Conservation (phyloP, 1,140 invertebrate species). For the Drosophila rhopaloa region DNA sequence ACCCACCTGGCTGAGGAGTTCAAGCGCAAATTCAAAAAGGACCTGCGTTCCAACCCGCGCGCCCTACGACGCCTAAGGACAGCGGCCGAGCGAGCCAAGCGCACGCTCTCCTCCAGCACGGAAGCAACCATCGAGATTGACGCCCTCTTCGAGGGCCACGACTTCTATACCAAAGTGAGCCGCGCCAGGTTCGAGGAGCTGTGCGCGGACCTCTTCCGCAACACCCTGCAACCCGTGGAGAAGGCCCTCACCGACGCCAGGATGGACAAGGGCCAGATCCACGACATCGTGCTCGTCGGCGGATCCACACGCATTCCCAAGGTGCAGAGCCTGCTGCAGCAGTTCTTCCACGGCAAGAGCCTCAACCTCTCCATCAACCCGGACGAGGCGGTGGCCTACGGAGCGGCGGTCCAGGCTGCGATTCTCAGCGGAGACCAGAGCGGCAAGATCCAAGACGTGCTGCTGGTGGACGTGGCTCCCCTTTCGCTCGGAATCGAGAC, state of each 20-base stretch:
- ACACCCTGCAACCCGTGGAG: constrained; percentile 89
- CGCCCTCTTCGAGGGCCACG: constrained; percentile 89
- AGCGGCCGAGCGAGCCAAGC: constrained; percentile 89
- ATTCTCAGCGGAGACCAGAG: constrained; percentile 88
- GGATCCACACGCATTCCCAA: constrained; percentile 88
- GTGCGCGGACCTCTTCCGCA: constrained; percentile 91
- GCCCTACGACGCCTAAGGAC: constrained; percentile 90
- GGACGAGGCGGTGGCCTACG: constrained; percentile 90
- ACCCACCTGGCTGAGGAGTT: constrained; percentile 91
- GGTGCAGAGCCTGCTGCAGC: constrained; percentile 87
- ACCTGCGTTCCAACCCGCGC: constrained; percentile 89
- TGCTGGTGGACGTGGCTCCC: constrained; percentile 86
- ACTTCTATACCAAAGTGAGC: constrained; percentile 93
- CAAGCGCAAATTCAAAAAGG: constrained; percentile 93
- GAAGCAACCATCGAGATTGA: constrained; percentile 90
- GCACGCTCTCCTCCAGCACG: constrained; percentile 88
- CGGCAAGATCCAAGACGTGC: constrained; percentile 79
- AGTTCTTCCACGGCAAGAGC: constrained; percentile 87
- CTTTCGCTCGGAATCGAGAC: constrained; percentile 87
- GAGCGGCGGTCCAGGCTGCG: constrained; percentile 91
- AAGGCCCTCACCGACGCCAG: constrained; percentile 90
- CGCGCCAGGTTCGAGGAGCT: constrained; percentile 94
- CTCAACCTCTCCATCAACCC: constrained; percentile 90
- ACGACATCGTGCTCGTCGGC: constrained; percentile 88
- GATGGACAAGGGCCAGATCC: constrained; percentile 88